A percentile compares a stretch with the other conserved stretches of the same genome.
phyloP scores from a whole-genome alignment of 2,113 vertebrate genomes.

The Scopus umbretta region DNA sequence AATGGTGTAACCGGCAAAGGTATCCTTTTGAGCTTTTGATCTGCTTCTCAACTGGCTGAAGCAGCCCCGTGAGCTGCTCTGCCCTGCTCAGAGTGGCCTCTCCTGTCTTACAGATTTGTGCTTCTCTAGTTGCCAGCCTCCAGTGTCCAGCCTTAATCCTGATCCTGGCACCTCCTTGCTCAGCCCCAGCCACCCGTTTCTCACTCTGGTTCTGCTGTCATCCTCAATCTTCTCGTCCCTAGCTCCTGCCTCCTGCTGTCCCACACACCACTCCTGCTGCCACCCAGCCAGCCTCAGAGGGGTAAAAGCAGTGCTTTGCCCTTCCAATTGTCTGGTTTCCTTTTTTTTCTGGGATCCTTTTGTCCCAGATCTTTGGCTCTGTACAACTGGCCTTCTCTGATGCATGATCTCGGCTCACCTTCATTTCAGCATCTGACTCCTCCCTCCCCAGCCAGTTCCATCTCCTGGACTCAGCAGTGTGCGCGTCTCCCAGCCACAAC shows the following conservation, averaged over 20 bases:
- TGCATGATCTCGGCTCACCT: neutral
- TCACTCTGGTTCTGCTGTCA: neutral
- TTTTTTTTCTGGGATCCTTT: neutral
- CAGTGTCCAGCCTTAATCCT: neutral
- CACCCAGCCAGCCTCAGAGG: neutral
- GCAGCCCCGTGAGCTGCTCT: neutral
- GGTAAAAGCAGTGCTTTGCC: neutral
- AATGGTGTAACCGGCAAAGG: neutral
- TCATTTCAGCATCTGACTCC: neutral
- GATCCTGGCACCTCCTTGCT: neutral
- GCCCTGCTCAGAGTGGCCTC: neutral
- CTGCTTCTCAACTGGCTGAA: neutral
- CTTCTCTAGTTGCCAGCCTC: neutral
- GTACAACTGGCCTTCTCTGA: neutral
- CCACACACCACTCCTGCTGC: neutral
- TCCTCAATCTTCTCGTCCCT: neutral
- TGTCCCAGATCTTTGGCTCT: neutral
- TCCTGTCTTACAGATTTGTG: neutral
- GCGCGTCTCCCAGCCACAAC: neutral
- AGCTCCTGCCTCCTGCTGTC: neutral
- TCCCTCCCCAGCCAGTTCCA: neutral
- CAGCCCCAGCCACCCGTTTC: neutral
- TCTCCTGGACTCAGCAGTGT: neutral
- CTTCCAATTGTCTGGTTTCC: neutral
- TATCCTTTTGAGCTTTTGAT: neutral